A percentile compares a stretch with the other conserved stretches of the same genome.
These are phyloP conservation scores for Lycia hirtaria DNA, from an alignment of 2,888 invertebrate species.

Conservation along the genomic window DNA sequence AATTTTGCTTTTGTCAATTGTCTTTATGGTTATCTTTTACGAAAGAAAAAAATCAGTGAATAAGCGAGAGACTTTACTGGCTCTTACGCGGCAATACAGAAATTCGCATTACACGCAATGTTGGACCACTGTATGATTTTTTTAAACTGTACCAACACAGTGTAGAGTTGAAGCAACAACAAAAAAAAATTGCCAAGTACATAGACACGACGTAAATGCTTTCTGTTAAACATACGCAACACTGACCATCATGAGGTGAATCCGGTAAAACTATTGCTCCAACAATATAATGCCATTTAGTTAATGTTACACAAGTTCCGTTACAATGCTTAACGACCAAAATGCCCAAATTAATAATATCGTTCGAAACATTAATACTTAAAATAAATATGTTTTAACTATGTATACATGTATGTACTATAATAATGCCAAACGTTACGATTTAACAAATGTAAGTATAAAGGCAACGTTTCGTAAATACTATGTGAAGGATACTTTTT, in stretches of 20 bases:
- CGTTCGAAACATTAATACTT: conserved; percentile 57
- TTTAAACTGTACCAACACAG: too few relatives aligned
- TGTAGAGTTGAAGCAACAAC: conserved; percentile 65
- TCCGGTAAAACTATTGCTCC: conserved; percentile 54
- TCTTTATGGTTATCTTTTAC: too few relatives aligned
- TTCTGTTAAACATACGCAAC: conserved; percentile 59
- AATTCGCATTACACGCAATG: too few relatives aligned
- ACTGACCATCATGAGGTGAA: conserved; percentile 81
- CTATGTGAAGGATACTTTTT: conserved; percentile 36
- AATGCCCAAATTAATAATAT: conserved; percentile 61
- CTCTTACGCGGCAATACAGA: too few relatives aligned
- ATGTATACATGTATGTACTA: conserved; percentile 50
- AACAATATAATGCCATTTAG: conserved; percentile 69
- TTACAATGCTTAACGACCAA: conserved; percentile 54
- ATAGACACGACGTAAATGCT: conserved; percentile 73
- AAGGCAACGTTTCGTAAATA: conserved; percentile 54
- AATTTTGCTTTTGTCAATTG: too few relatives aligned
- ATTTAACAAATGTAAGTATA: conserved; percentile 39
- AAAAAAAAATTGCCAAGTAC: conserved; percentile 54
- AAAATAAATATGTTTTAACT: conserved; percentile 57
- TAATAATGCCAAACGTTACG: conserved; percentile 65
- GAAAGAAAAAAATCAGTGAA: too few relatives aligned
- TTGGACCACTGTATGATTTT: too few relatives aligned
- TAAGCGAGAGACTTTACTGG: too few relatives aligned
- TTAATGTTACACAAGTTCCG: conserved; percentile 54